Conservation (phyloP, 2,797 vertebrate species). For the Bovichtus diacanthus region DNA sequence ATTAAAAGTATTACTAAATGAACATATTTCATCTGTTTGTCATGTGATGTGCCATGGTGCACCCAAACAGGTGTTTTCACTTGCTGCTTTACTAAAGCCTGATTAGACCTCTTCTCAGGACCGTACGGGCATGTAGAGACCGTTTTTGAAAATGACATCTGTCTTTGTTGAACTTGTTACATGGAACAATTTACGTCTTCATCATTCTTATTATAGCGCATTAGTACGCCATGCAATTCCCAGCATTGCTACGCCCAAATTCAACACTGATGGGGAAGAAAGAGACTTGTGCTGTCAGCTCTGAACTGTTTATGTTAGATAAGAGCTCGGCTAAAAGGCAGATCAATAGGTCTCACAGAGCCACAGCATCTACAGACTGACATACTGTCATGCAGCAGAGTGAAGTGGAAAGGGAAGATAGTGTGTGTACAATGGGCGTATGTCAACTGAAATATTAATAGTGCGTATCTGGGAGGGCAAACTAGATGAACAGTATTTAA, state of each 20-base stretch:
- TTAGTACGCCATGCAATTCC: no score
- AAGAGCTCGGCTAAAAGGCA: conserved; percentile 49
- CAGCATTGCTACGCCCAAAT: background rate
- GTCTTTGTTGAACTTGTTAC: background rate
- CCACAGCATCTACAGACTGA: conserved; percentile 15
- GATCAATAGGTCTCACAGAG: conserved; percentile 48
- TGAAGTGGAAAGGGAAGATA: conserved; percentile 3
- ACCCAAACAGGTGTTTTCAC: background rate
- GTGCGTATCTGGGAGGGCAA: conserved; percentile 4
- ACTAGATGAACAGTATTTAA: conserved; percentile 51
- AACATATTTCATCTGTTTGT: background rate
- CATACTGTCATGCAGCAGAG: conserved; percentile 25
- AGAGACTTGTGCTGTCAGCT: conserved; percentile 40
- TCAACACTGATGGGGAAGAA: background rate
- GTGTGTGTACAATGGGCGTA: background rate
- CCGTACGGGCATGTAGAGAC: background rate
- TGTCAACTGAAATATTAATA: background rate
- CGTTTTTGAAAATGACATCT: background rate
- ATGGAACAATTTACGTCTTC: background rate
- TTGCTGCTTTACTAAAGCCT: background rate
- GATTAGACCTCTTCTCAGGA: background rate
- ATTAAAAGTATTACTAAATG: background rate
- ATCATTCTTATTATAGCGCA: background rate
- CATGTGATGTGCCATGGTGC: background rate
- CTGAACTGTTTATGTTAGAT: conserved; percentile 47